Percentiles rank a stretch among this genome's conserved stretches.
Conservation (phyloP, 2,113 vertebrate species). For the Thalassarche chlororhynchos region DNA sequence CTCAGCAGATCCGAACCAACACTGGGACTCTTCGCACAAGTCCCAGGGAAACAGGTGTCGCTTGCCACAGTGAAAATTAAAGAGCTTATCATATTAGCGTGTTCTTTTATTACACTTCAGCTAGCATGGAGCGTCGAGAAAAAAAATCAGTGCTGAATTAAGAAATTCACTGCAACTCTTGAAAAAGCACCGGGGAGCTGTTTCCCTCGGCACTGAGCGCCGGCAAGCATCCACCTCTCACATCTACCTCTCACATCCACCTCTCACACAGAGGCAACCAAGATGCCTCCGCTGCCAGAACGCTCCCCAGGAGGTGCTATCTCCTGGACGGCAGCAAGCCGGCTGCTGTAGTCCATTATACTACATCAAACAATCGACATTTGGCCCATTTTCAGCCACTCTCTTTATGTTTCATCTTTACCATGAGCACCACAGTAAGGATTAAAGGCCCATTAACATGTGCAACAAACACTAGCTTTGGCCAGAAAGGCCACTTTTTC, state of each 20-base stretch:
- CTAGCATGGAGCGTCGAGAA: accelerated
- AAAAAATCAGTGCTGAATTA: background rate
- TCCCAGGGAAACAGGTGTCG: background rate
- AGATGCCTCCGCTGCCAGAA: accelerated
- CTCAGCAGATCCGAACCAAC: background rate
- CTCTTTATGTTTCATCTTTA: background rate
- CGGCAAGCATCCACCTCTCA: background rate
- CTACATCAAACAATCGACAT: background rate
- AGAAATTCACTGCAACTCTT: background rate
- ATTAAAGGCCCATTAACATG: background rate
- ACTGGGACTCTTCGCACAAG: background rate
- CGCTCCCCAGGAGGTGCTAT: background rate
- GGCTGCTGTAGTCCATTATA: background rate
- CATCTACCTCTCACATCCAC: background rate
- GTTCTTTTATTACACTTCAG: background rate
- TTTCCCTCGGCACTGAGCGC: accelerated
- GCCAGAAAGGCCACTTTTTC: background rate
- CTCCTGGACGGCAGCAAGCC: background rate
- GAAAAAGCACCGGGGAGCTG: background rate
- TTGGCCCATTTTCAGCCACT: background rate
- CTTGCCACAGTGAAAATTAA: background rate
- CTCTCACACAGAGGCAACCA: background rate
- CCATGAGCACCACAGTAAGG: background rate
- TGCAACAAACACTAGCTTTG: background rate
- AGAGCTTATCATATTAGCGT: background rate